Percentiles rank a stretch among this genome's conserved stretches.
These are phyloP conservation scores for Reinhardtius hippoglossoides DNA, from an alignment of 2,113 vertebrate genomes.

Conservation along the genomic window DNA sequence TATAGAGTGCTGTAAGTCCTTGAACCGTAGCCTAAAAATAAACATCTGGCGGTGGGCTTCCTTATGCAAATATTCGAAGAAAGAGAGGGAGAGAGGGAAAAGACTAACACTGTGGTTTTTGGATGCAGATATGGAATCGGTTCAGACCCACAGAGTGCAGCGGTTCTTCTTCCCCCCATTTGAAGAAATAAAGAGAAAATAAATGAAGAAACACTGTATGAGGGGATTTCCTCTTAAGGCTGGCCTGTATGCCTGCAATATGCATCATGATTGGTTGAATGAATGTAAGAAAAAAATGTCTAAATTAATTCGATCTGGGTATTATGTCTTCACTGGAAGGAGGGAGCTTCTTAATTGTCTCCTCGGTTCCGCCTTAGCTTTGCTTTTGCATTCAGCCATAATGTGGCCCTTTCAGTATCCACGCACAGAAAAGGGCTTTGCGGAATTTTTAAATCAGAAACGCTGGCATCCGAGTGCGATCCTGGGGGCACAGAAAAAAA, in stretches of 20 bases:
- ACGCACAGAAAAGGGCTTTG: constrained; percentile 73
- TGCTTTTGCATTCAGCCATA: constrained; percentile 80
- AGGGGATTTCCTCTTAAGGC: constrained; percentile 79
- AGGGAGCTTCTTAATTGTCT: constrained; percentile 82
- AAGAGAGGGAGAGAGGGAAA: constrained; percentile 52
- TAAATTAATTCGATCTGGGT: constrained; percentile 86
- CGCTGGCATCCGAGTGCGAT: constrained; percentile 66
- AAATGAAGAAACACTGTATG: constrained; percentile 74
- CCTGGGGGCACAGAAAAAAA: constrained; percentile 52
- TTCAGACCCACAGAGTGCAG: constrained; percentile 78
- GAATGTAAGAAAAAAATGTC: constrained; percentile 74
- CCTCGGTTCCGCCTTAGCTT: constrained; percentile 79
- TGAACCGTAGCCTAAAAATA: constrained; percentile 84
- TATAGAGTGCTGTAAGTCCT: constrained; percentile 76
- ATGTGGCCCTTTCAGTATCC: constrained; percentile 75
- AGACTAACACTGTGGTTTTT: constrained; percentile 76
- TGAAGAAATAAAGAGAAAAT: constrained; percentile 74
- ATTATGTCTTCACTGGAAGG: constrained; percentile 82
- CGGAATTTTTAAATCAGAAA: constrained; percentile 80
- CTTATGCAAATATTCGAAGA: constrained; percentile 80
- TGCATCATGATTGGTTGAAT: constrained; percentile 80
- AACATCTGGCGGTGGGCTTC: constrained; percentile 79
- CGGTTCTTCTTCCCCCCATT: constrained; percentile 37
- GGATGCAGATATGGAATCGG: constrained; percentile 80
- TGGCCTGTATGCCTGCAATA: constrained; percentile 75